Evolutionary conservation across 2,888 invertebrate species (phyloP).

Genomic region (Epirrhoe tristata): DNA sequence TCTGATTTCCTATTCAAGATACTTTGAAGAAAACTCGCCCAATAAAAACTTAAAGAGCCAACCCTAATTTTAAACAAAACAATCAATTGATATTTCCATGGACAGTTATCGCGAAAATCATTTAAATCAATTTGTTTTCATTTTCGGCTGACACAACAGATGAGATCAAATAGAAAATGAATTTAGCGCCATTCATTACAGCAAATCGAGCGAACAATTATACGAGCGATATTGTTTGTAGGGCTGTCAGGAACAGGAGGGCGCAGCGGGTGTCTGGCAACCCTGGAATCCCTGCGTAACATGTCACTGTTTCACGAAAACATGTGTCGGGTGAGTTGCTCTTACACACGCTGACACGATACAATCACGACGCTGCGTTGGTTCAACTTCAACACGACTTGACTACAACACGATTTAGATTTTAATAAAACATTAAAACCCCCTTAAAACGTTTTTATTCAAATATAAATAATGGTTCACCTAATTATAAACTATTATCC

Average conservation of each 20-base stretch:
- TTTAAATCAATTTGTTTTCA: constrained; percentile 31
- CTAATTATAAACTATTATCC: too few species aligned
- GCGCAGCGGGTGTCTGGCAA: constrained; percentile 55
- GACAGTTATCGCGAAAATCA: constrained; percentile 20
- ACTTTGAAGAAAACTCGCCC: too few species aligned
- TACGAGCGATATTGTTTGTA: constrained; percentile 57
- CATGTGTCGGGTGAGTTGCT: constrained; percentile 54
- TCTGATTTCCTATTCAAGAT: too few species aligned
- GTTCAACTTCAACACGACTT: not conserved
- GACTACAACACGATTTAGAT: too few species aligned
- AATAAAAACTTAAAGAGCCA: not conserved
- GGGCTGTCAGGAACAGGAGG: constrained; percentile 70
- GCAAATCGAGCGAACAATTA: constrained; percentile 54
- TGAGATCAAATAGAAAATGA: constrained; percentile 39
- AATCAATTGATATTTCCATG: constrained; percentile 15
- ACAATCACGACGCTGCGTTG: not conserved
- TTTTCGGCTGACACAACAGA: constrained; percentile 28
- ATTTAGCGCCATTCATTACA: constrained; percentile 43
- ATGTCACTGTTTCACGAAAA: constrained; percentile 60
- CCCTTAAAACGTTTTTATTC: too few species aligned
- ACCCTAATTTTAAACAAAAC: constrained; percentile 2
- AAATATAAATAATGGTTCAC: too few species aligned
- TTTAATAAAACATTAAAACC: too few species aligned
- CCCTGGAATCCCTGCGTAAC: constrained; percentile 57
- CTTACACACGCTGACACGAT: constrained; percentile 10